Evolutionary conservation across 2,113 vertebrate species (phyloP).

Genomic region (Baryphthengus martii): DNA sequence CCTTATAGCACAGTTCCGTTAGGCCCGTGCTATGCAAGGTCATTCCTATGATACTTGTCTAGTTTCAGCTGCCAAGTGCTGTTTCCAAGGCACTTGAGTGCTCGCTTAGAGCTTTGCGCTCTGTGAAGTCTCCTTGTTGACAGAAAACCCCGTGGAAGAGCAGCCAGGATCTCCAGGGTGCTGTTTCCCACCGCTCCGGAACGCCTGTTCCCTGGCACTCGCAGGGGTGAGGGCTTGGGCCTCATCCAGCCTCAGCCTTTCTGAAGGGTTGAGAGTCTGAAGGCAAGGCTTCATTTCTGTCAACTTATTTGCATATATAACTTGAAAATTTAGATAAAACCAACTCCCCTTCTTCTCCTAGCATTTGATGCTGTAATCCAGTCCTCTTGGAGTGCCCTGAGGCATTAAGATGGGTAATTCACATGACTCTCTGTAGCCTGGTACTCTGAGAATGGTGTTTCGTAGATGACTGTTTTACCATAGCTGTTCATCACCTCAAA

Average conservation of each 20-base stretch:
- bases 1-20: neutral
- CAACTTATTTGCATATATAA: neutral
- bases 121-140: neutral
- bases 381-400: neutral
- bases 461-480: neutral
- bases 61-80: neutral
- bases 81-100: neutral
- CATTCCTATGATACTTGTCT: neutral
- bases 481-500: neutral
- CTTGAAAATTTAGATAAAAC: neutral
- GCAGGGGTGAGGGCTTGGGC: neutral
- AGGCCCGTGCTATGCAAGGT: neutral
- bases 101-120: neutral
- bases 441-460: neutral
- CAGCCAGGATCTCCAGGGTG: neutral
- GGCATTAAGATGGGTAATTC: neutral
- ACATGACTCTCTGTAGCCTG: fast-evolving
- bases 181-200: neutral
- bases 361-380: neutral
- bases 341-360: neutral
- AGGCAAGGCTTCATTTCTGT: neutral
- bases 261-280: neutral
- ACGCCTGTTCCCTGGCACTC: fast-evolving
- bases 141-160: neutral
- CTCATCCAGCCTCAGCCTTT: neutral